Percentiles rank a stretch among this genome's conserved stretches.
These are phyloP conservation scores for Scaptomyza caliginosa DNA, from an alignment of 2,888 invertebrate genomes.

Conservation along the genomic window DNA sequence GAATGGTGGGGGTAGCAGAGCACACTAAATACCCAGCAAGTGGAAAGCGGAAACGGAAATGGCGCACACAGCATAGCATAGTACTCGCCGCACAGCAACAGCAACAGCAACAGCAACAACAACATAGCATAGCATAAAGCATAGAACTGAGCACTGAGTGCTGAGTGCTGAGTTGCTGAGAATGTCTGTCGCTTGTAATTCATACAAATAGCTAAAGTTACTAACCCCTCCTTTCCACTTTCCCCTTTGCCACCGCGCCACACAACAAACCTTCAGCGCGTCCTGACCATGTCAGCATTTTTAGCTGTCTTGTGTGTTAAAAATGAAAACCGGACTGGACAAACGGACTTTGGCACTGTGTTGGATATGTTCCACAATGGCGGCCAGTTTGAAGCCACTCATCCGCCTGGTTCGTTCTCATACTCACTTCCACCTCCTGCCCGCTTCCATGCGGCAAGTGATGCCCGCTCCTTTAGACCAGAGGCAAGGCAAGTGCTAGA, in stretches of 20 bases:
- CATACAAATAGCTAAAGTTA: slow-evolving; percentile 57
- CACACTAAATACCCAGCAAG: slow-evolving; percentile 77
- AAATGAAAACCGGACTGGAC: slow-evolving; percentile 65
- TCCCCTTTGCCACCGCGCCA: too few relatives aligned
- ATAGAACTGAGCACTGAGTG: slow-evolving; percentile 7
- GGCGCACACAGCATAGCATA: slow-evolving; percentile 66
- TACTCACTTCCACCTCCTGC: not conserved
- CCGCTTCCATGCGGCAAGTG: slow-evolving; percentile 7
- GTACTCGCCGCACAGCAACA: not conserved
- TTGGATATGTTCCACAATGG: slow-evolving; percentile 12
- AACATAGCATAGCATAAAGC: slow-evolving; percentile 19
- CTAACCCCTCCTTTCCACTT: too few relatives aligned
- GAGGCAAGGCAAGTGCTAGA: slow-evolving; percentile 42
- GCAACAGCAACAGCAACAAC: not conserved
- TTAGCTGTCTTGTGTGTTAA: slow-evolving; percentile 64
- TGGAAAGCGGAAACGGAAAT: slow-evolving; percentile 79
- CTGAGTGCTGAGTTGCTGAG: slow-evolving; percentile 36
- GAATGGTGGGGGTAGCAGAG: not conserved
- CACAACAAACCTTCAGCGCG: slow-evolving; percentile 7
- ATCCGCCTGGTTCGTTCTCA: slow-evolving; percentile 10
- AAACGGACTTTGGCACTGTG: slow-evolving; percentile 24
- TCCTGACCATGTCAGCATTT: slow-evolving; percentile 71
- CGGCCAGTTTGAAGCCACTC: slow-evolving; percentile 11
- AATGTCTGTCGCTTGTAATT: slow-evolving; percentile 71
- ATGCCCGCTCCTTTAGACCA: slow-evolving; percentile 7